These are phyloP conservation scores for Hydrotaea cyrtoneurina DNA, from an alignment of 2,888 invertebrate species.

Conservation along the genomic window DNA sequence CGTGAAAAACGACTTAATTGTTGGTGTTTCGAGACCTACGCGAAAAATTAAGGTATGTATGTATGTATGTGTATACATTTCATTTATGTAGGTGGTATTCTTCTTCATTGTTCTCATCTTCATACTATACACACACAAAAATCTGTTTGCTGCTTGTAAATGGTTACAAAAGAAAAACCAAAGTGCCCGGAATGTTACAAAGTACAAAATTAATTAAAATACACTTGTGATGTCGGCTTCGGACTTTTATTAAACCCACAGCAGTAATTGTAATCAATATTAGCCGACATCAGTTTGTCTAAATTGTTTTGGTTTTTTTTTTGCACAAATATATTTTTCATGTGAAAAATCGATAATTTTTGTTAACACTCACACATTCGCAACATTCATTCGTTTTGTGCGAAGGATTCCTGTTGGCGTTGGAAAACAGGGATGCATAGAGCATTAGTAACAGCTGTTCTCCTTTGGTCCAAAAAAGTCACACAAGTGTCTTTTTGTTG, in stretches of 20 bases:
- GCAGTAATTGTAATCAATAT: neutral
- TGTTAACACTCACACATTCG: neutral
- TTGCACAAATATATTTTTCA: neutral
- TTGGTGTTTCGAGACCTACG: constrained; percentile 49
- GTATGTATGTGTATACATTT: neutral
- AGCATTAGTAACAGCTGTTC: neutral
- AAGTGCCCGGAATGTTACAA: neutral
- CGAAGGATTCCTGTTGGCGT: neutral
- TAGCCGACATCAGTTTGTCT: too few species aligned
- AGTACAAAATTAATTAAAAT: constrained; percentile 9
- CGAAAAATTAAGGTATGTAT: constrained; percentile 52
- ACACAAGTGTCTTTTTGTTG: too few species aligned
- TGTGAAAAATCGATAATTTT: constrained; percentile 62
- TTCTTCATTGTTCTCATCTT: constrained; percentile 29
- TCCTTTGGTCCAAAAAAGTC: neutral
- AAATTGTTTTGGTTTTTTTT: too few species aligned
- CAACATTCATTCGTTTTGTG: too few species aligned
- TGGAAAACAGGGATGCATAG: constrained; percentile 6
- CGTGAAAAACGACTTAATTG: constrained; percentile 11
- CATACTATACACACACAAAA: constrained; percentile 8
- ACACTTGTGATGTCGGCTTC: too few species aligned
- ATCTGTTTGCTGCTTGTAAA: constrained; percentile 1
- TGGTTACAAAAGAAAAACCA: neutral
- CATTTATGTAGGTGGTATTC: constrained; percentile 12
- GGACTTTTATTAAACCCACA: too few species aligned